Conservation (phyloP, 2,113 vertebrate genomes). For the Nicator chloris region DNA sequence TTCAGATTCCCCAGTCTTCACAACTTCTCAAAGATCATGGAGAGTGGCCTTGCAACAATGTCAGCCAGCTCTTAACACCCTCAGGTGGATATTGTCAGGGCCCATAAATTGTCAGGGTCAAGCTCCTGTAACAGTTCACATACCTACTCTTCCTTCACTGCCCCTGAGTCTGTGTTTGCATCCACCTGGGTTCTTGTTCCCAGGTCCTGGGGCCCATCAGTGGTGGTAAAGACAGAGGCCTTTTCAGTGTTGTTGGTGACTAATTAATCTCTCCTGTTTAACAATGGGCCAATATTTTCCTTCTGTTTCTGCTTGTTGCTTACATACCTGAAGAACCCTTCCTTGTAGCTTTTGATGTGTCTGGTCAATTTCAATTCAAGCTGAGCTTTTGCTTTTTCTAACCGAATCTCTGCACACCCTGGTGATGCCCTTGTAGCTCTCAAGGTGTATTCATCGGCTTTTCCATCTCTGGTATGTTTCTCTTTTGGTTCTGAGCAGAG, state of each 20-base stretch:
- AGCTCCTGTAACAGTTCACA: neutral
- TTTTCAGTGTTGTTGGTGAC: neutral
- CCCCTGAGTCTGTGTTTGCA: neutral
- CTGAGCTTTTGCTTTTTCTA: neutral
- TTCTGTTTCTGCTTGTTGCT: neutral
- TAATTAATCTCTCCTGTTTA: neutral
- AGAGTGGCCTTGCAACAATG: neutral
- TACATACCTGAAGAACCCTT: neutral
- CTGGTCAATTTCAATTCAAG: neutral
- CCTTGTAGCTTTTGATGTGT: neutral
- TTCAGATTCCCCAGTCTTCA: neutral
- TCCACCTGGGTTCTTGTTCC: neutral
- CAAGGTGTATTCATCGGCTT: neutral
- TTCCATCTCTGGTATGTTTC: neutral
- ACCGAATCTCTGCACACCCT: neutral
- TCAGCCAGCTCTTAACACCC: neutral
- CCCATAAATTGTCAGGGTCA: neutral
- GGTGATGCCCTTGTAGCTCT: neutral
- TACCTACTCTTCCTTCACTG: neutral
- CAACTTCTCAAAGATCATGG: neutral
- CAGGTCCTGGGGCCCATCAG: neutral
- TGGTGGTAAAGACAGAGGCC: neutral
- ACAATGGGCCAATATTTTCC: neutral
- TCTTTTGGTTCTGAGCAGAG: neutral
- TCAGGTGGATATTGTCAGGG: neutral